Percentiles rank a stretch among this genome's conserved stretches.
Conservation (phyloP, 2,797 vertebrate species). For the Botia kubotai region DNA sequence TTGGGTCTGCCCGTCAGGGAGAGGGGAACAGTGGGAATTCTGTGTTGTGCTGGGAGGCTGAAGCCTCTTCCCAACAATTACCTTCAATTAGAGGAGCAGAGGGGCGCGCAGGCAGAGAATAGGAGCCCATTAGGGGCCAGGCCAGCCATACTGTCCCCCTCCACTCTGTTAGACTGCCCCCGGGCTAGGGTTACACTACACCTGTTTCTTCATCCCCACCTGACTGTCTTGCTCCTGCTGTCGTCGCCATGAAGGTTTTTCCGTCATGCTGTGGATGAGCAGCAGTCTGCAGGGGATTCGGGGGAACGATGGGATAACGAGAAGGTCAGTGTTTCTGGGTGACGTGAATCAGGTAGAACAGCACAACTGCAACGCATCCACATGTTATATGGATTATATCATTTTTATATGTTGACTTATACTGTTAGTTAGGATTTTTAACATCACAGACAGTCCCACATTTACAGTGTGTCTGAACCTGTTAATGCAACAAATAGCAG, state of each 20-base stretch:
- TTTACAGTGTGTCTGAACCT: too few relatives aligned
- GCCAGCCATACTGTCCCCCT: slow-evolving; percentile 56
- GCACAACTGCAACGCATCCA: too few relatives aligned
- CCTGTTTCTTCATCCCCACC: slow-evolving; percentile 9
- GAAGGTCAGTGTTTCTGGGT: background rate
- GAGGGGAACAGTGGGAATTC: slow-evolving; percentile 83
- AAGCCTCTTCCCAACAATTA: slow-evolving; percentile 93
- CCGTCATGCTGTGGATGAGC: background rate
- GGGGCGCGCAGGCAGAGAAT: slow-evolving; percentile 86
- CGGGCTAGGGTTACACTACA: slow-evolving; percentile 56
- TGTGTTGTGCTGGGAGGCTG: slow-evolving; percentile 83
- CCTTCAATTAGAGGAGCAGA: slow-evolving; percentile 92
- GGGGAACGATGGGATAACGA: too few relatives aligned
- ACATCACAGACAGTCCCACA: too few relatives aligned
- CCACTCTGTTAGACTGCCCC: slow-evolving; percentile 48
- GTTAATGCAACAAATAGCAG: too few relatives aligned
- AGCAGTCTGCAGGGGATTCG: background rate
- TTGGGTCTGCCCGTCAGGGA: slow-evolving; percentile 76
- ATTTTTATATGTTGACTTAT: background rate
- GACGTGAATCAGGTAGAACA: background rate
- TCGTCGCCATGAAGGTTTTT: slow-evolving; percentile 22
- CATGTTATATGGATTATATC: background rate
- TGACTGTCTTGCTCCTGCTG: slow-evolving; percentile 46
- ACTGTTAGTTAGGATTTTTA: too few relatives aligned
- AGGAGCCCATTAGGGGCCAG: slow-evolving; percentile 82